These are phyloP conservation scores for Taxidea taxus DNA, from an alignment of 2,113 vertebrate genomes.

Conservation along the genomic window DNA sequence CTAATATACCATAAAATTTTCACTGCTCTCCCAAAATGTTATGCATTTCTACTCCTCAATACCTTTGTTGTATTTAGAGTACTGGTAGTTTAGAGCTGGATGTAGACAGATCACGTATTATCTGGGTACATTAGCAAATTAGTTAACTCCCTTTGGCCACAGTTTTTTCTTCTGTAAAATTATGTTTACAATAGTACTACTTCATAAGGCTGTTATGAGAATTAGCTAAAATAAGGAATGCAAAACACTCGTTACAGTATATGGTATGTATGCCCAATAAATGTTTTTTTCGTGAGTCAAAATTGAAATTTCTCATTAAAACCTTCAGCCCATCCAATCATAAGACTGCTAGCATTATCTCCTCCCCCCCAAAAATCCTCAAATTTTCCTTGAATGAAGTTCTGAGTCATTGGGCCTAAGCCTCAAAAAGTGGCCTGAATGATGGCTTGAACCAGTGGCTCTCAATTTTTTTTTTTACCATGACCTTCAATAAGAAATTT, in stretches of 20 bases:
- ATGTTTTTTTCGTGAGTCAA: background rate
- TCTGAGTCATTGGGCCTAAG: conserved; percentile 1
- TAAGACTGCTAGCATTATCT: background rate
- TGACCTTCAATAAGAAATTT: background rate
- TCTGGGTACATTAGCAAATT: background rate
- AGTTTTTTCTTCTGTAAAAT: conserved; percentile 35
- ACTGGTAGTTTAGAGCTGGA: background rate
- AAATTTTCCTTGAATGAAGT: background rate
- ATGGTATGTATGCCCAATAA: background rate
- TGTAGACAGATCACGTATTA: background rate
- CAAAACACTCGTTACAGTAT: background rate
- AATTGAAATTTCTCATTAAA: conserved; percentile 38
- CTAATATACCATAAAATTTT: background rate
- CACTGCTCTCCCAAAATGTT: background rate
- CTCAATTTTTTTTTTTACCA: background rate
- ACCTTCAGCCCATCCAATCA: background rate
- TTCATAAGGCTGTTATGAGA: conserved; percentile 30
- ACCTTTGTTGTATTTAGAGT: background rate
- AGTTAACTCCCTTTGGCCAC: background rate
- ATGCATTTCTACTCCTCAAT: background rate
- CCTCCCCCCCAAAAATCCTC: background rate
- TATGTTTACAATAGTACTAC: background rate
- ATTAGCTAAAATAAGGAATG: conserved; percentile 5
- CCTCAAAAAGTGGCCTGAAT: background rate
- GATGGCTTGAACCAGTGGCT: background rate